Percentiles rank a stretch among this genome's conserved stretches.
These are phyloP conservation scores for Siniperca undulata DNA, from an alignment of 2,797 vertebrate species.

Conservation along the genomic window DNA sequence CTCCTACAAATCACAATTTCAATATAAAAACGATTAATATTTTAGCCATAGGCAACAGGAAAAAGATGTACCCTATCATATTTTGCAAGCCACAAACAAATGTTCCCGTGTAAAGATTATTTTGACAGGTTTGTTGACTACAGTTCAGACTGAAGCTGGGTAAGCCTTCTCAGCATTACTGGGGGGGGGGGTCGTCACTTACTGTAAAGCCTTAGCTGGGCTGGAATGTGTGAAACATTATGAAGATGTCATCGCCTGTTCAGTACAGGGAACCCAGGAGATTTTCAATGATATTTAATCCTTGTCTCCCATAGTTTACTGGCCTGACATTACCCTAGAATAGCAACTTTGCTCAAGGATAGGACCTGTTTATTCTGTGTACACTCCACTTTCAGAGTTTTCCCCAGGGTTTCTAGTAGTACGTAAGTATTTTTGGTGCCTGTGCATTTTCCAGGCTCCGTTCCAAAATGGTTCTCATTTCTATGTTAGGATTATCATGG, in stretches of 20 bases:
- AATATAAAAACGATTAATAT: not conserved
- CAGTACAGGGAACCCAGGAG: constrained; percentile 49
- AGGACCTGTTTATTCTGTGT: constrained; percentile 23
- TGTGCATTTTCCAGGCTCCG: constrained; percentile 48
- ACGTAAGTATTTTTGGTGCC: constrained; percentile 41
- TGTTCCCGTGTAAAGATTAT: constrained; percentile 45
- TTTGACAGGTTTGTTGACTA: constrained; percentile 60
- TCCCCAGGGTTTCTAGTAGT: constrained; percentile 44
- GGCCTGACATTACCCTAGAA: constrained; percentile 34
- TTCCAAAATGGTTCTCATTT: constrained; percentile 48
- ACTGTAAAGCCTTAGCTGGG: constrained; percentile 8
- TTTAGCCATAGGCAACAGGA: not conserved
- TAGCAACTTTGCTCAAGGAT: constrained; percentile 36
- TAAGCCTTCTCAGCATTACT: constrained; percentile 50
- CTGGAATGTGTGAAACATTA: constrained; percentile 72
- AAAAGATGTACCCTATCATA: not conserved
- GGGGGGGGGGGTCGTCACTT: constrained; percentile 16
- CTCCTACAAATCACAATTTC: not conserved
- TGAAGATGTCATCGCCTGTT: constrained; percentile 71
- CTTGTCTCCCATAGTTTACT: constrained; percentile 30
- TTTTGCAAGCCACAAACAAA: constrained; percentile 22
- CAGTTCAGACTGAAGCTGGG: constrained; percentile 35
- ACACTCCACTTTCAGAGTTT: constrained; percentile 22
- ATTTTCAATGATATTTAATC: constrained; percentile 53
- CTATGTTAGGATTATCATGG: constrained; percentile 37